Conservation (phyloP, 1,140 invertebrate genomes). For the Berghia stephanieae region DNA sequence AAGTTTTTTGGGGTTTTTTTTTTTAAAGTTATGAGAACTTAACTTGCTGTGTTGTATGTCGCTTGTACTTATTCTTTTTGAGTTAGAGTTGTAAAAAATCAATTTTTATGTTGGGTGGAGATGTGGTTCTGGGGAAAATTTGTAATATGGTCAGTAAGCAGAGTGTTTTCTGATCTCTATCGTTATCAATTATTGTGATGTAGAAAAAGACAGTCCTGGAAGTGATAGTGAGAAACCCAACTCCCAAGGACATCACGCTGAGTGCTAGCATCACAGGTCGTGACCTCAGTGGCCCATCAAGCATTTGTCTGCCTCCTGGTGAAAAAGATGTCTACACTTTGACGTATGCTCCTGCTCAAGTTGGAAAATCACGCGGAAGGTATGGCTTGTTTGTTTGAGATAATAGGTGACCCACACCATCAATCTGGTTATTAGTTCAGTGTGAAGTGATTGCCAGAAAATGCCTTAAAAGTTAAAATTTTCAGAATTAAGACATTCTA, state of each 20-base stretch:
- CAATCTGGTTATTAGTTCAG: too few species aligned
- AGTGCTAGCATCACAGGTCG: slow-evolving; percentile 54
- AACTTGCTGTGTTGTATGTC: background rate
- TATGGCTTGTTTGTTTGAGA: slow-evolving; percentile 36
- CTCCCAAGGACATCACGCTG: slow-evolving; percentile 52
- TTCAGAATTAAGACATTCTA: too few species aligned
- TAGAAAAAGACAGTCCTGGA: slow-evolving; percentile 61
- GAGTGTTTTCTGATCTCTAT: too few species aligned
- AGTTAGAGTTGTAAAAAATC: too few species aligned
- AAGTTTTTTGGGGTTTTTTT: too few species aligned
- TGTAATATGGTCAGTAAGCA: background rate
- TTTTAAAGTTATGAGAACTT: too few species aligned
- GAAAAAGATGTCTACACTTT: slow-evolving; percentile 60
- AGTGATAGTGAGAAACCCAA: slow-evolving; percentile 63
- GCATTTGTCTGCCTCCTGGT: slow-evolving; percentile 52
- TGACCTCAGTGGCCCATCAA: slow-evolving; percentile 50
- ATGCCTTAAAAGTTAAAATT: too few species aligned
- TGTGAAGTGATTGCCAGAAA: too few species aligned
- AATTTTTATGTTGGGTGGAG: background rate
- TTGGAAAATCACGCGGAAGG: slow-evolving; percentile 61
- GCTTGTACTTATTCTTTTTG: too few species aligned
- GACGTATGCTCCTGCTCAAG: slow-evolving; percentile 55
- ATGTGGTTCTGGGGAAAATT: background rate
- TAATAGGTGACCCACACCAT: too few species aligned
- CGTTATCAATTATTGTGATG: too few species aligned